Conservation (phyloP, 1,140 invertebrate species). For the Archegozetes longisetosus region DNA sequence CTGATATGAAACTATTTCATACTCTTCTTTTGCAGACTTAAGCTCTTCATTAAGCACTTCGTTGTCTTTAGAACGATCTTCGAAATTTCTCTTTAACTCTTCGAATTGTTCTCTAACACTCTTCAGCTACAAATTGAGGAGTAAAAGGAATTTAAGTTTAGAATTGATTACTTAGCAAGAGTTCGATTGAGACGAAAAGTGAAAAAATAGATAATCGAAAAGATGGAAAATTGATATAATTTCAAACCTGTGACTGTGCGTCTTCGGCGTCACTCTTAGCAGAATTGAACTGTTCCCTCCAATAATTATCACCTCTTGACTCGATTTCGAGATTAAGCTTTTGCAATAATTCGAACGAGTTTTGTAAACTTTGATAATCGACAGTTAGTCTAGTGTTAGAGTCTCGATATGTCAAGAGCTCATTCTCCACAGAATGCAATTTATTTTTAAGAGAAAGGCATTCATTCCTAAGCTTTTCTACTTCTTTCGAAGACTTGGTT, state of each 20-base stretch:
- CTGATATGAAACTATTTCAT: conserved; percentile 3
- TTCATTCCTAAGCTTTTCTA: background rate
- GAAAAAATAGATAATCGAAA: background rate
- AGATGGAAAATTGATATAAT: background rate
- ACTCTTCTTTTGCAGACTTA: background rate
- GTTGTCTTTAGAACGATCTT: background rate
- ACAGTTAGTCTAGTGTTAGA: background rate
- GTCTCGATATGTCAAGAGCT: background rate
- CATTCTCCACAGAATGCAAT: background rate
- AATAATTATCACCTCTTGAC: background rate
- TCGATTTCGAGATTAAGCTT: background rate
- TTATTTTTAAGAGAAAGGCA: background rate
- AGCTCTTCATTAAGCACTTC: background rate
- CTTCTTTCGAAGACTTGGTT: background rate
- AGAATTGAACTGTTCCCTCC: background rate
- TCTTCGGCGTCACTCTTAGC: background rate
- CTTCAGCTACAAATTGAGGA: background rate
- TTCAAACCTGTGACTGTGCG: background rate
- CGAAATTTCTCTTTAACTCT: background rate
- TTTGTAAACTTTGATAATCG: background rate
- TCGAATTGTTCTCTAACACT: background rate
- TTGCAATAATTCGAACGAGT: background rate
- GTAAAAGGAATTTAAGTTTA: background rate
- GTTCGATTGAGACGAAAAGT: too few species aligned
- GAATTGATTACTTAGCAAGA: background rate